phyloP scores from a whole-genome alignment of 2,888 invertebrate species.

The Chalcis sispes region DNA sequence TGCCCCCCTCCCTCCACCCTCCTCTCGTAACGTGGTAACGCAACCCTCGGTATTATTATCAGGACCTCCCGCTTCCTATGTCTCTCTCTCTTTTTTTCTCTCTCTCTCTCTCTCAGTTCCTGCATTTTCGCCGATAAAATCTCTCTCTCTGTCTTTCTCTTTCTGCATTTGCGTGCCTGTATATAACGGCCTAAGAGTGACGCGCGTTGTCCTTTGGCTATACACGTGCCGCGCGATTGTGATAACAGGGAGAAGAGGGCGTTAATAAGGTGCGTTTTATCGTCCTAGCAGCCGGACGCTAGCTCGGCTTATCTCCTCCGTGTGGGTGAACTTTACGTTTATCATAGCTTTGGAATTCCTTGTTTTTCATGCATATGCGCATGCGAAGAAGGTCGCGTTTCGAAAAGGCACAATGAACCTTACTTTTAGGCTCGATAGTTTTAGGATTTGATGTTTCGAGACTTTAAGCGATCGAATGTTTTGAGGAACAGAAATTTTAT shows the following conservation, averaged over 20 bases:
- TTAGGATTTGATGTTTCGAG: no score
- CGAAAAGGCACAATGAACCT: no score
- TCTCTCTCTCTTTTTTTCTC: constrained; percentile 20
- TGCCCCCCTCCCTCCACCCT: constrained; percentile 42
- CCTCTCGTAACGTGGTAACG: neutral
- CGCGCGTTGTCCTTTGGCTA: neutral
- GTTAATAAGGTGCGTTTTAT: constrained; percentile 48
- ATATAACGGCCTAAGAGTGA: no score
- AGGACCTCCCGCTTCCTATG: constrained; percentile 36
- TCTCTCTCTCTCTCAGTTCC: neutral
- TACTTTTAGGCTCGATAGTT: no score
- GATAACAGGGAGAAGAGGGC: neutral
- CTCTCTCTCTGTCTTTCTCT: constrained; percentile 10
- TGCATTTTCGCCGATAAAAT: constrained; percentile 48
- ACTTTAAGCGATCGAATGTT: no score
- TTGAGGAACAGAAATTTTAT: no score
- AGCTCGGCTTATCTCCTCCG: no score
- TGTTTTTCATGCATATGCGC: no score
- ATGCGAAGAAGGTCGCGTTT: no score
- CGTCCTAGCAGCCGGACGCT: constrained; percentile 3
- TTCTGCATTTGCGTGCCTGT: neutral
- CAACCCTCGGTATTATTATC: constrained; percentile 31
- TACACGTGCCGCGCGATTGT: neutral
- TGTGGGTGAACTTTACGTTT: no score
- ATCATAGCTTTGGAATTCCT: constrained; percentile 6